These are phyloP conservation scores for Pandion haliaetus DNA, from an alignment of 2,113 vertebrate species.

Conservation along the genomic window DNA sequence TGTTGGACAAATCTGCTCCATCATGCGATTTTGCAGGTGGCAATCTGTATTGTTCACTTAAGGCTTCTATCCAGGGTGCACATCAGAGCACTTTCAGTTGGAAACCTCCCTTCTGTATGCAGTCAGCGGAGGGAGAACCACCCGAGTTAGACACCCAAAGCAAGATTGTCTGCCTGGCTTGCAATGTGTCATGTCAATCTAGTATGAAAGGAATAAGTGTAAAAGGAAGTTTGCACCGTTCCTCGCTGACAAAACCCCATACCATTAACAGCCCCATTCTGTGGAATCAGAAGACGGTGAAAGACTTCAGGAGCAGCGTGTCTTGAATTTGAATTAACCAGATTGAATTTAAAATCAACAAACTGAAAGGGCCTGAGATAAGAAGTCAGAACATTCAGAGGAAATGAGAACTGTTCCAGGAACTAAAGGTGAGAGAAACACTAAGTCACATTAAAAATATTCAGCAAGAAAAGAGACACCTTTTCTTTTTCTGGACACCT, in stretches of 20 bases:
- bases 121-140: not conserved
- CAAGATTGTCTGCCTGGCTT: not conserved
- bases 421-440: constrained; percentile 56
- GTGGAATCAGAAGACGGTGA: not conserved
- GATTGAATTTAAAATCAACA: constrained; percentile 56
- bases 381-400: constrained; percentile 48
- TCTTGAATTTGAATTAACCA: constrained; percentile 38
- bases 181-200: not conserved
- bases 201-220: not conserved
- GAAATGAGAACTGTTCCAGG: constrained; percentile 50
- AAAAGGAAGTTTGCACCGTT: not conserved
- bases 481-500: constrained; percentile 29
- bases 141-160: not conserved
- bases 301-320: not conserved
- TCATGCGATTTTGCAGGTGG: rapidly evolving
- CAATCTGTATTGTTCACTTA: not conserved
- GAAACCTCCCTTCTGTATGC: not conserved
- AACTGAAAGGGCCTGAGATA: constrained; percentile 38
- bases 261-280: not conserved
- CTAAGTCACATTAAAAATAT: constrained; percentile 42
- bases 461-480: not conserved
- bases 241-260: not conserved
- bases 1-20: not conserved
- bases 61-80: not conserved
- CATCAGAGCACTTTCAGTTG: not conserved